Evolutionary conservation across 2,888 invertebrate genomes (phyloP).

Genomic region (Tolmerus cingulatus): DNA sequence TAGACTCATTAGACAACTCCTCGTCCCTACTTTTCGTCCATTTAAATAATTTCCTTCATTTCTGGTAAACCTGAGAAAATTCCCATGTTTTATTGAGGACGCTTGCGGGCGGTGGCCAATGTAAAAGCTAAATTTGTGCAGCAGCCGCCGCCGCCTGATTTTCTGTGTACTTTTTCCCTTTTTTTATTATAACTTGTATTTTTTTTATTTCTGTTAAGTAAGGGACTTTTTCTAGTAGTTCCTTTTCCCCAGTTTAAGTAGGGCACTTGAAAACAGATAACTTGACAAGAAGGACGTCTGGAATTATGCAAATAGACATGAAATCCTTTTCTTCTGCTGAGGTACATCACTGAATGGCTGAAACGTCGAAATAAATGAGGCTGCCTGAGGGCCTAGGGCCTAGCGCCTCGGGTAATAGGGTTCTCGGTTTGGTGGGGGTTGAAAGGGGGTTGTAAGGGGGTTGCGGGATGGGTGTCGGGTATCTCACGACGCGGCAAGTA

Average conservation of each 20-base stretch:
- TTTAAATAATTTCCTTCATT: not conserved
- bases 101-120: not conserved
- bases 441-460: not conserved
- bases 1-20: not conserved
- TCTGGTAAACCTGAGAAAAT: not conserved
- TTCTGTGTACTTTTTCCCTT: not conserved
- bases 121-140: not conserved
- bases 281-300: not conserved
- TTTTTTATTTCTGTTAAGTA: not conserved
- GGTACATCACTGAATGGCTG: not conserved
- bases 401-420: not conserved
- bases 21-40: not conserved
- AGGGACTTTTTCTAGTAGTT: not conserved
- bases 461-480: not conserved
- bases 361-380: not conserved
- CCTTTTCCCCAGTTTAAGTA: not conserved
- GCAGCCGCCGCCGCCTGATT: not conserved
- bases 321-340: not conserved
- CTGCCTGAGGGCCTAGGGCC: not conserved
- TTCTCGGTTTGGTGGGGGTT: not conserved
- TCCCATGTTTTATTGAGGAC: not conserved
- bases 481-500: not conserved
- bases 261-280: not conserved
- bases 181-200: not conserved
- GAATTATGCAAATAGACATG: not conserved